Evolutionary conservation across 1,140 invertebrate genomes (phyloP).

Genomic region (Achroia grisella): DNA sequence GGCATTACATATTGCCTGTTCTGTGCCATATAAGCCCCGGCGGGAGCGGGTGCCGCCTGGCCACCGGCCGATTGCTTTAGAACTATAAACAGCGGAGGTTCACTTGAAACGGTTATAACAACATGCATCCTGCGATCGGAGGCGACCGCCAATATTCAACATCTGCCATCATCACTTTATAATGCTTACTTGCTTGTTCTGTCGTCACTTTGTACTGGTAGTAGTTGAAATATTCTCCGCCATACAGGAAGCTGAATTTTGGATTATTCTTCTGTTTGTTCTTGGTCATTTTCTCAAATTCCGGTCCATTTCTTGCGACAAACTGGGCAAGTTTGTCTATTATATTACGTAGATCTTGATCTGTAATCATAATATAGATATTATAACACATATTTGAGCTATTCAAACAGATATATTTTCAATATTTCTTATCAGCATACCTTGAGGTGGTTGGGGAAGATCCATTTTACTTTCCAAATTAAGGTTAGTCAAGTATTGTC

Average conservation of each 20-base stretch:
- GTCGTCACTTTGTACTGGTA: conserved; percentile 97
- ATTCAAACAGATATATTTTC: too few species aligned
- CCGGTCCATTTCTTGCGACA: conserved; percentile 98
- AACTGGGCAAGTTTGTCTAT: conserved; percentile 99
- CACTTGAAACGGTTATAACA: conserved; percentile 66
- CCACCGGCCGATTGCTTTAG: conserved; percentile 72
- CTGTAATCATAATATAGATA: conserved; percentile 64
- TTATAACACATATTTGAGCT: background rate
- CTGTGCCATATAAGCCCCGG: conserved; percentile 70
- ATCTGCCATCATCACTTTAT: conserved; percentile 46
- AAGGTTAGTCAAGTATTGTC: conserved; percentile 6
- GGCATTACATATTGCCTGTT: conserved; percentile 73
- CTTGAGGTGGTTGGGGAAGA: conserved; percentile 12
- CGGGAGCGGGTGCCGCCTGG: conserved; percentile 60
- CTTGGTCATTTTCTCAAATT: conserved; percentile 99
- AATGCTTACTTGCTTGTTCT: conserved; percentile 88
- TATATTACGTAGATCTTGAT: conserved; percentile 94
- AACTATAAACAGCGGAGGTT: conserved; percentile 73
- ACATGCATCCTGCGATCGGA: conserved; percentile 50
- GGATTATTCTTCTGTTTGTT: conserved; percentile 98
- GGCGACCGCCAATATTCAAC: conserved; percentile 46
- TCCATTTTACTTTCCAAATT: conserved; percentile 7
- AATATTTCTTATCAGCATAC: background rate
- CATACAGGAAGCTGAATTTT: conserved; percentile 97
- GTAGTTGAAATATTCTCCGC: conserved; percentile 95